Conservation (phyloP, 1,140 invertebrate genomes). For the Cyclina sinensis region DNA sequence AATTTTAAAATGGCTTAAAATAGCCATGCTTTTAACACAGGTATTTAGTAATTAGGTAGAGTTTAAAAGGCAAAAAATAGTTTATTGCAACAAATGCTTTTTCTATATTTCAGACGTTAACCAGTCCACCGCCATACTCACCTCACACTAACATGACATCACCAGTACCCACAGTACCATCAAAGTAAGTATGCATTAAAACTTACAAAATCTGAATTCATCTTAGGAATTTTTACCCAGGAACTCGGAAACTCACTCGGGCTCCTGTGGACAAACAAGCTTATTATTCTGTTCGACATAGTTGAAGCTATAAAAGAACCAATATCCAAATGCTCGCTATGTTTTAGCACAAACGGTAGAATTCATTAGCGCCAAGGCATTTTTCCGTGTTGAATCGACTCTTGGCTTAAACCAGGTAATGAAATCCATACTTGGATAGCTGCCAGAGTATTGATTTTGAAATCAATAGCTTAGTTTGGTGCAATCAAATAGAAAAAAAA, state of each 20-base stretch:
- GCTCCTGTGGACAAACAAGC: too few relatives aligned
- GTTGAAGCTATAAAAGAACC: not conserved
- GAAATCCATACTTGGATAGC: conserved; percentile 20
- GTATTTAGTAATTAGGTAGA: not conserved
- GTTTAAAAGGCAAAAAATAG: too few relatives aligned
- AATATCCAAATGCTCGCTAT: not conserved
- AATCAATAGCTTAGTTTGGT: conserved; percentile 41
- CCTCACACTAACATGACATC: conserved; percentile 79
- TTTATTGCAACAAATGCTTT: not conserved
- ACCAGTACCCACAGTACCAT: conserved; percentile 82
- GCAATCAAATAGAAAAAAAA: conserved; percentile 18
- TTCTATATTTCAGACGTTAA: conserved; percentile 77
- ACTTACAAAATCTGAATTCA: too few relatives aligned
- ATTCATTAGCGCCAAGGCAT: conserved; percentile 14
- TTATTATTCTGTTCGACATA: too few relatives aligned
- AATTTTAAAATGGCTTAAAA: too few relatives aligned
- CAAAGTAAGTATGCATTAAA: conserved; percentile 80
- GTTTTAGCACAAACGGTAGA: not conserved
- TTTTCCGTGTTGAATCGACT: conserved; percentile 20
- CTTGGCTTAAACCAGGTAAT: conserved; percentile 22
- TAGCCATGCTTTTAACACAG: not conserved
- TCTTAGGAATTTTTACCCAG: too few relatives aligned
- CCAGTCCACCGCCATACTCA: conserved; percentile 82
- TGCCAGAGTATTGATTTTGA: conserved; percentile 58
- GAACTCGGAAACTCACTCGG: too few relatives aligned